Evolutionary conservation across 2,888 invertebrate genomes (phyloP).

Genomic region (Catocala nupta): DNA sequence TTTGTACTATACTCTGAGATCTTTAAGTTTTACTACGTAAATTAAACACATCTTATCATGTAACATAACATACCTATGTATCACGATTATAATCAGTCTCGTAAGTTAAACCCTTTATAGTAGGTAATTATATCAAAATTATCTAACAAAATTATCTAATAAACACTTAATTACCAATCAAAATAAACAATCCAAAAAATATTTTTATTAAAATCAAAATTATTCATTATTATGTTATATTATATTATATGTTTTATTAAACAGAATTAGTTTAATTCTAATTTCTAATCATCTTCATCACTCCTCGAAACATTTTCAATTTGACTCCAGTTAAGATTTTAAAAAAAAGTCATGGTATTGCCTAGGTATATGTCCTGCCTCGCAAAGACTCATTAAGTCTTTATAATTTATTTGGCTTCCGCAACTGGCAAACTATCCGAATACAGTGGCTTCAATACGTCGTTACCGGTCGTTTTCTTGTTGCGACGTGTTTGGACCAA

Average conservation of each 20-base stretch:
- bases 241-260: too few species aligned
- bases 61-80: background rate
- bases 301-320: background rate
- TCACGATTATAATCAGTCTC: background rate
- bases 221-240: background rate
- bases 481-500: constrained; percentile 18
- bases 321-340: background rate
- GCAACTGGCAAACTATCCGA: constrained; percentile 16
- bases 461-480: constrained; percentile 8
- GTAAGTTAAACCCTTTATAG: background rate
- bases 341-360: constrained; percentile 22
- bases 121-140: background rate
- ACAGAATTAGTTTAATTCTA: background rate
- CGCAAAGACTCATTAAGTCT: constrained; percentile 19
- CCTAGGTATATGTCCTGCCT: constrained; percentile 18
- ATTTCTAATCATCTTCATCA: background rate
- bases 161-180: background rate
- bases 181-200: background rate
- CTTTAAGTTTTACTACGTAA: constrained; percentile 42
- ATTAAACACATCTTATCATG: too few species aligned
- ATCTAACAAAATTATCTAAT: background rate
- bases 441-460: constrained; percentile 18
- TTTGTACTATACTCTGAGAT: background rate
- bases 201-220: background rate
- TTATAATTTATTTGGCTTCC: constrained; percentile 28